Conservation (phyloP, 2,797 vertebrate genomes). For the Knipowitschia caucasica region DNA sequence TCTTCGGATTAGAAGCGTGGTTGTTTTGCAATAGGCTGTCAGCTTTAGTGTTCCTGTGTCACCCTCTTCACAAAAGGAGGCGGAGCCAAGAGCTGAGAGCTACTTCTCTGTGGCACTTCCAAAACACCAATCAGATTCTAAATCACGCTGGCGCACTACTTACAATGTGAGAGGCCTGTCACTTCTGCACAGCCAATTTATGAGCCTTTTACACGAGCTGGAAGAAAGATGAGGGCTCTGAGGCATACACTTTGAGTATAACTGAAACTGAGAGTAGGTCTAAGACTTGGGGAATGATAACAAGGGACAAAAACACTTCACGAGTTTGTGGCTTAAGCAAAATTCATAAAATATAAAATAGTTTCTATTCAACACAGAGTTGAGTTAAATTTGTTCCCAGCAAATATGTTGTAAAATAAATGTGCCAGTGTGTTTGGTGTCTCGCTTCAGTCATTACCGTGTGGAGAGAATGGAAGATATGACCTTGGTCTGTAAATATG, state of each 20-base stretch:
- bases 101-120: slow-evolving; percentile 36
- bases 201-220: slow-evolving; percentile 41
- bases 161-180: slow-evolving; percentile 41
- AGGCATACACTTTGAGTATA: slow-evolving; percentile 14
- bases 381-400: too few relatives aligned
- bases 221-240: slow-evolving; percentile 29
- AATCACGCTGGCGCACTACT: slow-evolving; percentile 37
- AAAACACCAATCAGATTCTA: slow-evolving; percentile 49
- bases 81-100: slow-evolving; percentile 31
- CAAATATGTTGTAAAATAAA: too few relatives aligned
- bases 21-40: slow-evolving; percentile 49
- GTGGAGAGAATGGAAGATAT: too few relatives aligned
- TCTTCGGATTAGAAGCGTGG: slow-evolving; percentile 6
- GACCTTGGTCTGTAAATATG: too few relatives aligned
- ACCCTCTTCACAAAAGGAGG: slow-evolving; percentile 45
- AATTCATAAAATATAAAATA: too few relatives aligned
- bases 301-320: slow-evolving; percentile 1
- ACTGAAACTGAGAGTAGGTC: slow-evolving; percentile 26
- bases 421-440: too few relatives aligned
- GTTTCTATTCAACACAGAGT: too few relatives aligned
- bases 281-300: slow-evolving; percentile 26
- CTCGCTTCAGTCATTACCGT: too few relatives aligned
- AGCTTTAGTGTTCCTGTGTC: slow-evolving; percentile 70
- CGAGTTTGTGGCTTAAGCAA: slow-evolving; percentile 24
- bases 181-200: slow-evolving; percentile 41